These are phyloP conservation scores for Chelidonichthys spinosus DNA, from an alignment of 2,797 vertebrate species.

Conservation along the genomic window DNA sequence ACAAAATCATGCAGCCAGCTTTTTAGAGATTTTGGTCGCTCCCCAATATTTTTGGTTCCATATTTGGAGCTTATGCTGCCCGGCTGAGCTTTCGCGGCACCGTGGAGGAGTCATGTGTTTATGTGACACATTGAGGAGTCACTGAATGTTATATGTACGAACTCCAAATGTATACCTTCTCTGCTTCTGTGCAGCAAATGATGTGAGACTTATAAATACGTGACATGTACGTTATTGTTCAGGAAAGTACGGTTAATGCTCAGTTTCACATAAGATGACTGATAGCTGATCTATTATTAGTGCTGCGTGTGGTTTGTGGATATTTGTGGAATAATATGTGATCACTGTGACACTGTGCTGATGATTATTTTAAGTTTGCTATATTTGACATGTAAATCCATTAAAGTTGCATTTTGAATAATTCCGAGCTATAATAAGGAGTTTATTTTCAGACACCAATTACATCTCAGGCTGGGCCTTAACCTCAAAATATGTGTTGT, in stretches of 20 bases:
- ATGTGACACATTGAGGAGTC: slow-evolving; percentile 63
- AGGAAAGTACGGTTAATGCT: background rate
- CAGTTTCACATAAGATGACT: background rate
- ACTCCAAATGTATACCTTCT: slow-evolving; percentile 39
- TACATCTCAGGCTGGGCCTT: background rate
- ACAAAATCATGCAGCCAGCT: slow-evolving; percentile 35
- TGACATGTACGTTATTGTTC: slow-evolving; percentile 2
- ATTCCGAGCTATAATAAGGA: background rate
- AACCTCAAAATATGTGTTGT: slow-evolving; percentile 13
- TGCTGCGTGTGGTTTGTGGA: background rate
- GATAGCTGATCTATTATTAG: background rate
- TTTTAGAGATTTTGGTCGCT: slow-evolving; percentile 51
- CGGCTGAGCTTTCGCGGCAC: slow-evolving; percentile 45
- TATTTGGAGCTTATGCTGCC: slow-evolving; percentile 64
- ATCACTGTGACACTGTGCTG: background rate
- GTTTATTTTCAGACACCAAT: slow-evolving; percentile 10
- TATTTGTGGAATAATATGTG: background rate
- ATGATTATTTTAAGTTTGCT: background rate
- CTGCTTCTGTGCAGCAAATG: slow-evolving; percentile 1
- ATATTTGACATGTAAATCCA: background rate
- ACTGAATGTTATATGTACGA: slow-evolving; percentile 25
- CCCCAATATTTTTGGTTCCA: slow-evolving; percentile 60
- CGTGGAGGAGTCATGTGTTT: slow-evolving; percentile 66
- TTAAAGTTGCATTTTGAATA: slow-evolving; percentile 9
- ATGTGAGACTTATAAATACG: slow-evolving; percentile 31